These are phyloP conservation scores for Bellardia bayeri DNA, from an alignment of 2,888 invertebrate species.

Conservation along the genomic window DNA sequence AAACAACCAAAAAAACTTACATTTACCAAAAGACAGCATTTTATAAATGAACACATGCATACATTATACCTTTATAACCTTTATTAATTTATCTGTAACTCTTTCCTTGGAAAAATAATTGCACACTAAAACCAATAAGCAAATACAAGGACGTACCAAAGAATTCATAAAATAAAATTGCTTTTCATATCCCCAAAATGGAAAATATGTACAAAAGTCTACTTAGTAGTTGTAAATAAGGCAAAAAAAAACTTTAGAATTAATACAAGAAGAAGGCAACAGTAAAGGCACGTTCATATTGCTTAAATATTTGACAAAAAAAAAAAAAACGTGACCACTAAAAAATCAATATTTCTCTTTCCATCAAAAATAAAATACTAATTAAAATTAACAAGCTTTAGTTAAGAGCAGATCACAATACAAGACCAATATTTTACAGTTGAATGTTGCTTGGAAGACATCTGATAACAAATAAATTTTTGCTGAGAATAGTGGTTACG, in stretches of 20 bases:
- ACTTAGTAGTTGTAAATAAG: constrained; percentile 7
- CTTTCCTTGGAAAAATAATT: not conserved
- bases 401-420: too few relatives aligned
- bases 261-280: not conserved
- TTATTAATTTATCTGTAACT: constrained; percentile 5
- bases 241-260: constrained; percentile 10
- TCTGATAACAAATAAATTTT: too few relatives aligned
- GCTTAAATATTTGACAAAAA: too few relatives aligned
- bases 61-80: not conserved
- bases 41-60: not conserved
- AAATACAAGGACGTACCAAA: not conserved
- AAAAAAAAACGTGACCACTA: too few relatives aligned
- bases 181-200: constrained; percentile 6
- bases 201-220: constrained; percentile 2
- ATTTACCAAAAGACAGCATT: not conserved
- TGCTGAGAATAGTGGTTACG: too few relatives aligned
- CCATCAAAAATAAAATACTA: too few relatives aligned
- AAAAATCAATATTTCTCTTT: too few relatives aligned
- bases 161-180: not conserved
- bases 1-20: not conserved
- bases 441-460: too few relatives aligned
- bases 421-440: too few relatives aligned
- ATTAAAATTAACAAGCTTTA: too few relatives aligned
- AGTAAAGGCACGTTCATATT: too few relatives aligned
- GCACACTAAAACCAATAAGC: not conserved